phyloP scores from a whole-genome alignment of 1,140 invertebrate genomes.

The Asobara japonica region DNA sequence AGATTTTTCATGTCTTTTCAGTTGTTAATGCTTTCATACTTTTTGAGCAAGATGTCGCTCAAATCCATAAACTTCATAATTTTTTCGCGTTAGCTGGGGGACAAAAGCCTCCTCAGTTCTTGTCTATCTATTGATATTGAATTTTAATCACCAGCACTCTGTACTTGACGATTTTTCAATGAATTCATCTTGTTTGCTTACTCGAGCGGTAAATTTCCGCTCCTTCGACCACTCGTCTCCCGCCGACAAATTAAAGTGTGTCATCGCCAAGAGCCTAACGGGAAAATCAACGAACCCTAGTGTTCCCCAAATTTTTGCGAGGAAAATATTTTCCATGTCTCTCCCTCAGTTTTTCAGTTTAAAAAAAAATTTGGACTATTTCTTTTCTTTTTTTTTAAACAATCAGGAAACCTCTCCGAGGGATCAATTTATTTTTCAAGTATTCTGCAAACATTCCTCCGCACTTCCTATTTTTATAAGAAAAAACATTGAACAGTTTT shows the following conservation, averaged over 20 bases:
- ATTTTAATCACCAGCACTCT: not conserved
- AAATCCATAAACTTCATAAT: no score
- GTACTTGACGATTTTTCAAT: not conserved
- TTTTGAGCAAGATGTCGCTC: not conserved
- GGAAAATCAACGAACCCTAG: not conserved
- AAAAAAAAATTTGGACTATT: not conserved
- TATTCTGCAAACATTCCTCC: no score
- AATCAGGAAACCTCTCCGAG: not conserved
- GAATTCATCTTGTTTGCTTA: not conserved
- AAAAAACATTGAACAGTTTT: no score
- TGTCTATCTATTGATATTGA: not conserved
- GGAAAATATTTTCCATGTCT: no score
- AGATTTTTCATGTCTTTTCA: no score
- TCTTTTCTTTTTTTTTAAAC: not conserved
- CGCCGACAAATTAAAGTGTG: constrained; percentile 25
- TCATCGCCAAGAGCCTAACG: constrained; percentile 19
- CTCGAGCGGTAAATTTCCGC: constrained; percentile 31
- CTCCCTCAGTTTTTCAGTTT: no score
- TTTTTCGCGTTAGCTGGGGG: no score
- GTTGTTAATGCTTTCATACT: no score
- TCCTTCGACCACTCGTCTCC: not conserved
- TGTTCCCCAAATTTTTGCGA: no score
- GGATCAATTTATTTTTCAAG: no score
- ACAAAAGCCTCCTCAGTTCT: not conserved
- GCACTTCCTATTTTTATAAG: no score